phyloP scores from a whole-genome alignment of 2,888 invertebrate species.

The Eremobia ochroleuca region DNA sequence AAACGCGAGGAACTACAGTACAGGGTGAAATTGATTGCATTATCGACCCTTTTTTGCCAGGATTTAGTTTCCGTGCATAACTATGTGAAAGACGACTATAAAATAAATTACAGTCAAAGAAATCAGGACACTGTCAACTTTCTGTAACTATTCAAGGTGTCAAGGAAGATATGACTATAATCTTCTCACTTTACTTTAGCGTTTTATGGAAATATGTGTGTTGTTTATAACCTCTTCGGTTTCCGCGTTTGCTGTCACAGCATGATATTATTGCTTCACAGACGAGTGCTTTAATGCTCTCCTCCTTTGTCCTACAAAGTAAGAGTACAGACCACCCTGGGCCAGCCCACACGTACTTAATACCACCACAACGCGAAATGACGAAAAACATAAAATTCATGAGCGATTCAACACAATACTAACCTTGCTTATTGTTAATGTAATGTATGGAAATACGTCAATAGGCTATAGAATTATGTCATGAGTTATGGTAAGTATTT shows the following conservation, averaged over 20 bases:
- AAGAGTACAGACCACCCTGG: constrained; percentile 42
- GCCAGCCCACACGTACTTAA: constrained; percentile 38
- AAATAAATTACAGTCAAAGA: neutral
- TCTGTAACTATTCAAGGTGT: neutral
- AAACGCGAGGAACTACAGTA: neutral
- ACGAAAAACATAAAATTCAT: constrained; percentile 51
- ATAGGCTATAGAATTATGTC: constrained; percentile 30
- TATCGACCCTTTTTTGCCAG: neutral
- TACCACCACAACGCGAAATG: constrained; percentile 28
- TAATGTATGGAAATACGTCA: constrained; percentile 55
- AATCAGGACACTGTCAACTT: neutral
- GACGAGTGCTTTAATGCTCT: neutral
- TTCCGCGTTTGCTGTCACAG: neutral
- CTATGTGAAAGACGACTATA: neutral
- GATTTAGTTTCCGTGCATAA: neutral
- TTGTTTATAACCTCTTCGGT: neutral
- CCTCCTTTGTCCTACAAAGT: constrained; percentile 38
- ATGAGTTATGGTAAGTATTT: constrained; percentile 24
- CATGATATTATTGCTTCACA: constrained; percentile 9
- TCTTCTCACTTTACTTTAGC: neutral
- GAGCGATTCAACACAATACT: constrained; percentile 40
- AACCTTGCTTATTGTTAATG: constrained; percentile 38
- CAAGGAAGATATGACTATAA: neutral
- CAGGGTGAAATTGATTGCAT: too few relatives aligned
- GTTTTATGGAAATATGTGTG: neutral